Conservation (phyloP, 2,113 vertebrate species). For the Lophotis ruficrista region DNA sequence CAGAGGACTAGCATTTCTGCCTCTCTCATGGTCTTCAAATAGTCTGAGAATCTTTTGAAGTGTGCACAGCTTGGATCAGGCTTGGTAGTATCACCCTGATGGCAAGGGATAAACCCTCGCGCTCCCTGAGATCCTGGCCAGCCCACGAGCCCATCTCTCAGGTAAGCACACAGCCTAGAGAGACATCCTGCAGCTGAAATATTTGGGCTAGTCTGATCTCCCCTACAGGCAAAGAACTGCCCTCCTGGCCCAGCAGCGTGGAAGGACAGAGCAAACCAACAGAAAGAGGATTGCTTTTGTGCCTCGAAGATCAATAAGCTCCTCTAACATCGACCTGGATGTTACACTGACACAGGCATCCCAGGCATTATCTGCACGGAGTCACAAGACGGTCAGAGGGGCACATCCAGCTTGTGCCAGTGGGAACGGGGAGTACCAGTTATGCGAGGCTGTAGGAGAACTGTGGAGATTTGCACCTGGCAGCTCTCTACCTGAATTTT, state of each 20-base stretch:
- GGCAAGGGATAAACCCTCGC: background rate
- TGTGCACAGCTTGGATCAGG: background rate
- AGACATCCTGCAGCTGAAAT: background rate
- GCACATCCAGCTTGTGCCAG: background rate
- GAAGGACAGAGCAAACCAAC: background rate
- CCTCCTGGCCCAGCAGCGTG: background rate
- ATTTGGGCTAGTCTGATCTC: background rate
- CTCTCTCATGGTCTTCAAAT: background rate
- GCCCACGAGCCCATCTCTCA: background rate
- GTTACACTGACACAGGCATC: background rate
- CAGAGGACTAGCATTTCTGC: background rate
- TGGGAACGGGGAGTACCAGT: background rate
- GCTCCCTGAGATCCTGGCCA: background rate
- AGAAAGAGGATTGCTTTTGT: background rate
- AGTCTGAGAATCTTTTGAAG: background rate
- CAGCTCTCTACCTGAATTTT: conserved; percentile 70
- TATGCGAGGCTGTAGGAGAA: background rate
- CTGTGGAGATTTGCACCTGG: accelerated
- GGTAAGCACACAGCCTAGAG: background rate
- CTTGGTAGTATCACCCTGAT: background rate
- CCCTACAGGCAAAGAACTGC: background rate
- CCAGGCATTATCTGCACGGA: background rate
- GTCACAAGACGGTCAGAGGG: background rate
- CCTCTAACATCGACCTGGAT: accelerated
- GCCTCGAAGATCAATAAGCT: background rate